These are phyloP conservation scores for Columba livia DNA, from an alignment of 2,113 vertebrate genomes.

Conservation along the genomic window DNA sequence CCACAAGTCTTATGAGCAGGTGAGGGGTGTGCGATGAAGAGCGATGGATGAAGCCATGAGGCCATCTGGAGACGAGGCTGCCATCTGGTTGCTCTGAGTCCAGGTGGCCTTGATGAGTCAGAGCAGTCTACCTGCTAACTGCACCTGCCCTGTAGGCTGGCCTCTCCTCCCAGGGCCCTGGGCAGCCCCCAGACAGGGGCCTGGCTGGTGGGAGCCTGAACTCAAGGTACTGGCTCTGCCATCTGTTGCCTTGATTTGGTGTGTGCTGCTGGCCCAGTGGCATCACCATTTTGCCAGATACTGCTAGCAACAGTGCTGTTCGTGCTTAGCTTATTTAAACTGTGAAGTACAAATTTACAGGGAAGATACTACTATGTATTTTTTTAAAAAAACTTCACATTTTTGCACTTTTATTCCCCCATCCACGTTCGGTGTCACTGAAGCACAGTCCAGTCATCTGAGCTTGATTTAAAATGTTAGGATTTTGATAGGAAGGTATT, in stretches of 20 bases:
- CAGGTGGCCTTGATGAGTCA: background rate
- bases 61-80: background rate
- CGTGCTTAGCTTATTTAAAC: background rate
- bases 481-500: background rate
- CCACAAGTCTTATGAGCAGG: accelerated
- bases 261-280: background rate
- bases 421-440: background rate
- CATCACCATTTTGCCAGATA: background rate
- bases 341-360: background rate
- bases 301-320: accelerated
- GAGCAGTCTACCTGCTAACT: background rate
- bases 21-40: accelerated
- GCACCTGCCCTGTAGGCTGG: background rate
- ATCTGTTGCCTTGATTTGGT: background rate
- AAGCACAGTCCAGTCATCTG: background rate
- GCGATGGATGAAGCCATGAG: accelerated
- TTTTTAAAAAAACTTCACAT: background rate
- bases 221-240: background rate
- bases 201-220: background rate
- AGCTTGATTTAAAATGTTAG: background rate
- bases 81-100: background rate
- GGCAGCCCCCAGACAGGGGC: accelerated
- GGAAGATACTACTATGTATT: background rate
- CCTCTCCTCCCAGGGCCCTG: background rate
- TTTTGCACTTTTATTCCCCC: background rate